Percentiles rank a stretch among this genome's conserved stretches.
Evolutionary conservation across 2,797 vertebrate species (phyloP).

Genomic region (Alosa sapidissima): DNA sequence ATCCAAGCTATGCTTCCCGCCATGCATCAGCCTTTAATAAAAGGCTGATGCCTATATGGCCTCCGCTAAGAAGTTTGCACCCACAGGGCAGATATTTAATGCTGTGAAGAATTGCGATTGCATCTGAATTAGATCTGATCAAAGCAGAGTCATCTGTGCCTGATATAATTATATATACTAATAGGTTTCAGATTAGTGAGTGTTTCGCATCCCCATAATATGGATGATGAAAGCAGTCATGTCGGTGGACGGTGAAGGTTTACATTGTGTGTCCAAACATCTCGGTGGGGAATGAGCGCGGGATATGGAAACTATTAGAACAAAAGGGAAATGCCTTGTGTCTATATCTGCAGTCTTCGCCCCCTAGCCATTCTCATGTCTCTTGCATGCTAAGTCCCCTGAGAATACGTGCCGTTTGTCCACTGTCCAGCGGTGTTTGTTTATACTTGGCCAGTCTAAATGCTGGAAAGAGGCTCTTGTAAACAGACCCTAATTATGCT

Average conservation of each 20-base stretch:
- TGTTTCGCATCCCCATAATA: background rate
- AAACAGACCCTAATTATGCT: conserved; percentile 28
- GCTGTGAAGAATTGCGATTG: conserved; percentile 14
- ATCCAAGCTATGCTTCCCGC: conserved; percentile 39
- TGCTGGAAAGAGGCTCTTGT: conserved; percentile 18
- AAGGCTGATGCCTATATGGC: conserved; percentile 50
- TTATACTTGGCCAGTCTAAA: conserved; percentile 33
- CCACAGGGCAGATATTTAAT: conserved; percentile 25
- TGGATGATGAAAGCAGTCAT: conserved; percentile 33
- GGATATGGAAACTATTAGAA: conserved; percentile 60
- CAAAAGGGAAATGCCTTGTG: conserved; percentile 44
- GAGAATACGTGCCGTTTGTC: background rate
- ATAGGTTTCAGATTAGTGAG: conserved; percentile 29
- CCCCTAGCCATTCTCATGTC: background rate
- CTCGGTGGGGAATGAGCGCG: conserved; percentile 33
- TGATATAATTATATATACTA: conserved; percentile 38
- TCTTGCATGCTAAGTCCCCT: background rate
- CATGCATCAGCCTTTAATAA: conserved; percentile 44
- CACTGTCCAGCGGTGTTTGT: conserved; percentile 18
- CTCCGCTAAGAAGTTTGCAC: conserved; percentile 28
- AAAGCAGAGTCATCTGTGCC: conserved; percentile 37
- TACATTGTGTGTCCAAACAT: conserved; percentile 44
- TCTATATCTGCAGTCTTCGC: conserved; percentile 28
- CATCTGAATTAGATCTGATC: conserved; percentile 25
- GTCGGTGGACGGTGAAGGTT: conserved; percentile 31